These are phyloP conservation scores for Cryptophagus acutangulus DNA, from an alignment of 2,888 invertebrate genomes.

Conservation along the genomic window DNA sequence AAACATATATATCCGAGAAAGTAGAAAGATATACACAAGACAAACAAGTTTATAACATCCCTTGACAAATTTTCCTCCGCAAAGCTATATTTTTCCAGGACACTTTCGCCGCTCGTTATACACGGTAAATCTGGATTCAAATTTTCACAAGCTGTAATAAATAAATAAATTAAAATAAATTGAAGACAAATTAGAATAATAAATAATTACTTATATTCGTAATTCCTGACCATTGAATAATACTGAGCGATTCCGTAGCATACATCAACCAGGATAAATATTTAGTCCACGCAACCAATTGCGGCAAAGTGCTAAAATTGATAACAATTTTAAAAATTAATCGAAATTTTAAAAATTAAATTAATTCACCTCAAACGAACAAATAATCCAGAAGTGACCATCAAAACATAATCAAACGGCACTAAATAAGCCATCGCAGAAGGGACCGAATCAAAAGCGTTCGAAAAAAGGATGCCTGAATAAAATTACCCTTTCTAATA, in stretches of 20 bases:
- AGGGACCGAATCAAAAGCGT: constrained; percentile 74
- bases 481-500: constrained; percentile 6
- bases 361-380: constrained; percentile 67
- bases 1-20: constrained; percentile 64
- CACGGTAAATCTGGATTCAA: constrained; percentile 63
- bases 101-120: constrained; percentile 64
- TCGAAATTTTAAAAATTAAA: background rate
- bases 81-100: constrained; percentile 71
- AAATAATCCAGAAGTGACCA: constrained; percentile 84
- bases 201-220: constrained; percentile 62
- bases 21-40: constrained; percentile 66
- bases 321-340: constrained; percentile 1
- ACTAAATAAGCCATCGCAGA: constrained; percentile 78
- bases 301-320: constrained; percentile 26
- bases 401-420: constrained; percentile 79
- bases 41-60: constrained; percentile 62
- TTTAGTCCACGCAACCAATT: constrained; percentile 64
- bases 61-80: constrained; percentile 56
- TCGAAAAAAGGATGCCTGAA: constrained; percentile 77
- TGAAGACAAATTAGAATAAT: background rate
- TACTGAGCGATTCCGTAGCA: constrained; percentile 77
- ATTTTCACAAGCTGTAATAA: constrained; percentile 57
- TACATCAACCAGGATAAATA: constrained; percentile 83
- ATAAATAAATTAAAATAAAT: background rate
- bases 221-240: constrained; percentile 75